Evolutionary conservation across 1,140 invertebrate species (phyloP), one percentile per base, ranked within the genome.

Genomic region (Drosophila ambigua): DNA sequence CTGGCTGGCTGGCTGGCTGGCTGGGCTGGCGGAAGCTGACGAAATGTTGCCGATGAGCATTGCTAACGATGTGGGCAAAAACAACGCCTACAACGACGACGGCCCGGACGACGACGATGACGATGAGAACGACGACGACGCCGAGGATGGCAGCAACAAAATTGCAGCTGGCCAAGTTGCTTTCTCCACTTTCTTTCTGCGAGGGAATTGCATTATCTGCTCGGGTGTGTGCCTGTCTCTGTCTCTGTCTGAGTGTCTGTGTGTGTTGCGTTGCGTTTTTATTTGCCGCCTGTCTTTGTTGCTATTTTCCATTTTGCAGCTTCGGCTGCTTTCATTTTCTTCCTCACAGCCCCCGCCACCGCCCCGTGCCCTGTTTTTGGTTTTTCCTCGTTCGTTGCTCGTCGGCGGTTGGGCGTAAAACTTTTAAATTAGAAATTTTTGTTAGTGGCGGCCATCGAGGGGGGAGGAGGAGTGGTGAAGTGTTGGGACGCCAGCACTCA

Each of bases 361-460:
- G 15, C 52, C 23, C 5, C 15, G 13, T n/a, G 2, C 39, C 49
- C 26, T 5, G 3, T 69, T 62, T 71, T 77, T 77, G 59, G 71
- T 77, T 69, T 76, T 77, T 44, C 35, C 60, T 59, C 62, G 57
- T 67, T 84, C 60, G 69, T 68, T 28, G 54, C 69, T 62, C 61
- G 52, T 66, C 65, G 67, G 73, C 79, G 79, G 84, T 82, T 89
- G 83, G 83, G 80, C 66, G 83, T 67, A 88, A 88, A 88, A 88
- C 83, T 88, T 88, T 88, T 88, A 88, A 88, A 88, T 88, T 88
- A 88, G 83, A 88, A 88, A 88, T 88, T 88, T 88, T 88, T 88
- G 83, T 79, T 88, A 81, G 82, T 54, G 48, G 73, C 28, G 44
- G 44, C 59, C 43, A 35, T 35, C 50, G 15, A 6, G 41, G 64